A percentile compares a stretch with the other conserved stretches of the same genome.
phyloP scores from a whole-genome alignment of 1,140 invertebrate species.

The Alviniconcha marisindica region DNA sequence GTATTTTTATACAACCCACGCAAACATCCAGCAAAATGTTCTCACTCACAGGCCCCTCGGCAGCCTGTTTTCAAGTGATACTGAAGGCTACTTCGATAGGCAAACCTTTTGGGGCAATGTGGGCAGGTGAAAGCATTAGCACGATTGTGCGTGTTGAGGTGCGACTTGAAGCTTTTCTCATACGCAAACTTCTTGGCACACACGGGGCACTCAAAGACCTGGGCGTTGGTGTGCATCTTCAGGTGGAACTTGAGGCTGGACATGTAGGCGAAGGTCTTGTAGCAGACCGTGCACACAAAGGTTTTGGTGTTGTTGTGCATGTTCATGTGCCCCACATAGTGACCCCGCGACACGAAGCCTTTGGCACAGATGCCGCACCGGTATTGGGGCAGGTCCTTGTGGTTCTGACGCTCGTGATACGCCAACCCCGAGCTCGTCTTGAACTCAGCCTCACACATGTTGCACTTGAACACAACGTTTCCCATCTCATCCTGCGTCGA shows the following conservation, averaged over 20 bases:
- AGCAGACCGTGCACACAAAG: slow-evolving; percentile 26
- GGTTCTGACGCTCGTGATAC: slow-evolving; percentile 17
- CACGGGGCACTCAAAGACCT: slow-evolving; percentile 6
- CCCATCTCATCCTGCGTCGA: not conserved
- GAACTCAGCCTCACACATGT: not conserved
- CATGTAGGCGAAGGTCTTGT: slow-evolving; percentile 24
- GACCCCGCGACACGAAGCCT: slow-evolving; percentile 21
- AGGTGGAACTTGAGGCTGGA: slow-evolving; percentile 34
- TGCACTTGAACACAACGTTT: not conserved
- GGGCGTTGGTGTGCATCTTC: slow-evolving; percentile 28
- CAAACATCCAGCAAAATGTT: too few relatives aligned
- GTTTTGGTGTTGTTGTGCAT: slow-evolving; percentile 37
- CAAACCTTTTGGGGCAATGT: not conserved
- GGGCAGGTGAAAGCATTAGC: slow-evolving; percentile 21
- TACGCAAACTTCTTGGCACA: slow-evolving; percentile 21
- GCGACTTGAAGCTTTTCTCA: slow-evolving; percentile 14
- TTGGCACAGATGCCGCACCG: slow-evolving; percentile 23
- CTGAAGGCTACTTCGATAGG: slow-evolving; percentile 1
- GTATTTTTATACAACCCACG: too few relatives aligned
- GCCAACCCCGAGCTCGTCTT: not conserved
- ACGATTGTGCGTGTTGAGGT: slow-evolving; percentile 26
- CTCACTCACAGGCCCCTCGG: not conserved
- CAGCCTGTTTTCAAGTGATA: slow-evolving; percentile 4
- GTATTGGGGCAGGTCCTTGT: slow-evolving; percentile 18
- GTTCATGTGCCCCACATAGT: slow-evolving; percentile 36